Evolutionary conservation across 2,113 vertebrate genomes (phyloP).

Genomic region (Ptilorrhoa leucosticta): DNA sequence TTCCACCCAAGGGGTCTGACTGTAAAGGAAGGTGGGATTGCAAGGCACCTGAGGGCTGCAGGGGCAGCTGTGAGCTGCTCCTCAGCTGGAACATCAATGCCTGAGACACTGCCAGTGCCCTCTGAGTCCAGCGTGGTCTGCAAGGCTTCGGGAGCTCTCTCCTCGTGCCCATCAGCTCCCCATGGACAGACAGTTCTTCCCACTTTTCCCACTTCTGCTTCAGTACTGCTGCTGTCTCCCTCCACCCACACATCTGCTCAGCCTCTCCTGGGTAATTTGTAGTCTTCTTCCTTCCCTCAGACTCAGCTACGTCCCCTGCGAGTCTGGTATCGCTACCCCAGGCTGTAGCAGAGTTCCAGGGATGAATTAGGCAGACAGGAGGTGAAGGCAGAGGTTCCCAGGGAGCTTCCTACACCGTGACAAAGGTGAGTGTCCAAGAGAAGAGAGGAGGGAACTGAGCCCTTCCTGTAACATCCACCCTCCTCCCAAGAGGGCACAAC

Average conservation of each 20-base stretch:
- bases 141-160: neutral
- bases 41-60: neutral
- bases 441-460: neutral
- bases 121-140: fast-evolving
- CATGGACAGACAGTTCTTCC: neutral
- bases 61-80: neutral
- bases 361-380: neutral
- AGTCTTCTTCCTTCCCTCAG: neutral
- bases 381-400: neutral
- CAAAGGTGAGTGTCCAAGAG: neutral
- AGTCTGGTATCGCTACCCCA: neutral
- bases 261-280: neutral
- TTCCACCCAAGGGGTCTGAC: neutral
- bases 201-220: neutral
- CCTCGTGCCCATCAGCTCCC: neutral
- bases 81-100: neutral
- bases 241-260: neutral
- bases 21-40: neutral
- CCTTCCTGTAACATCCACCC: neutral
- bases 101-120: neutral
- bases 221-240: neutral
- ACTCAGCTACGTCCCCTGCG: neutral
- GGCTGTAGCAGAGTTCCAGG: neutral
- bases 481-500: neutral
- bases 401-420: neutral